These are phyloP conservation scores for Ellobius talpinus DNA, from an alignment of 2,113 vertebrate species.

Conservation along the genomic window DNA sequence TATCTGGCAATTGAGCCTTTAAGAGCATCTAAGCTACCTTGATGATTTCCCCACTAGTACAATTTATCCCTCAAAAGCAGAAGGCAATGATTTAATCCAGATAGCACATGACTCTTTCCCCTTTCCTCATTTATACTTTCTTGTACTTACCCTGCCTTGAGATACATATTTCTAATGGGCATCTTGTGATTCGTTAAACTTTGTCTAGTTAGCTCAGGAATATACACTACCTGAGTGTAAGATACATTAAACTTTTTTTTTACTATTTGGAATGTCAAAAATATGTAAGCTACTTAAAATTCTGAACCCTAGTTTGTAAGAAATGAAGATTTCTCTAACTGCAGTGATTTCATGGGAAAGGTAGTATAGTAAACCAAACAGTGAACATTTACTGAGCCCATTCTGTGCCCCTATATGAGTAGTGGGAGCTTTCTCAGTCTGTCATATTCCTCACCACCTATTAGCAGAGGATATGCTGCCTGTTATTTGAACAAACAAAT, in stretches of 20 bases:
- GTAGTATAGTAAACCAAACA: not conserved
- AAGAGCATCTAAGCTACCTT: not conserved
- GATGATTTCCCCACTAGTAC: not conserved
- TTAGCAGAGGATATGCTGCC: not conserved
- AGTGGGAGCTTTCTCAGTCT: not conserved
- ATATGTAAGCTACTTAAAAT: conserved; percentile 2
- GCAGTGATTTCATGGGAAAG: conserved; percentile 25
- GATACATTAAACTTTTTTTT: not conserved
- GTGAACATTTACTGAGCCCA: not conserved
- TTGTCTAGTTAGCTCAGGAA: not conserved
- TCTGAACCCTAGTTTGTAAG: conserved; percentile 23
- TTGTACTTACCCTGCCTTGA: not conserved
- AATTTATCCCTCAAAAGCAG: not conserved
- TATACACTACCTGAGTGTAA: not conserved
- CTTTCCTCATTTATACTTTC: not conserved
- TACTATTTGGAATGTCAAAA: conserved; percentile 37
- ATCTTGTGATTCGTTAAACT: not conserved
- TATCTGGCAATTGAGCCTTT: not conserved
- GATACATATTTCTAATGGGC: not conserved
- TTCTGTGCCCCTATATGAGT: not conserved
- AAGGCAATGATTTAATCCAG: not conserved
- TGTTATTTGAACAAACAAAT: conserved; percentile 12
- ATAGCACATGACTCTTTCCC: not conserved
- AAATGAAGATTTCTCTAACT: not conserved
- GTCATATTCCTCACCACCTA: not conserved